phyloP scores from a whole-genome alignment of 2,888 invertebrate species.

The Drosophila seclusa region DNA sequence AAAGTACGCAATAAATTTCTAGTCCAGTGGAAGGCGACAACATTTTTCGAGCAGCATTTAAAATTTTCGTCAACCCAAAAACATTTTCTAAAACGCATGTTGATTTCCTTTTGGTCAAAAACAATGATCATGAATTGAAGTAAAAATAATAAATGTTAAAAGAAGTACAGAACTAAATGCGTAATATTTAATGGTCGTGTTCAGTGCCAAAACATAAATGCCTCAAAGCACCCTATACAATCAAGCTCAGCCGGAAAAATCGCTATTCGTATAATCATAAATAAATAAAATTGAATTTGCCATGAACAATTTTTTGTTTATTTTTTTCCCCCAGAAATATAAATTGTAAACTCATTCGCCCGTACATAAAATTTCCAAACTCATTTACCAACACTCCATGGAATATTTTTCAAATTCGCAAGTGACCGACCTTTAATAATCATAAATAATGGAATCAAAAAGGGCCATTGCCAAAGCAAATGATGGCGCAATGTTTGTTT shows the following conservation, averaged over 20 bases:
- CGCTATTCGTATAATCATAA: conserved; percentile 74
- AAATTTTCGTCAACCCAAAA: conserved; percentile 19
- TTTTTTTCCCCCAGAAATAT: conserved; percentile 55
- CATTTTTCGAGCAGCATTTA: conserved; percentile 42
- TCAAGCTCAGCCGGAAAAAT: conserved; percentile 46
- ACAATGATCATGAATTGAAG: neutral
- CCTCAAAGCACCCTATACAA: conserved; percentile 17
- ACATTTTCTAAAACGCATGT: conserved; percentile 4
- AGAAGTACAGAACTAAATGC: too few relatives aligned
- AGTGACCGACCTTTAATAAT: conserved; percentile 71
- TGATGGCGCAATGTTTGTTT: conserved; percentile 67
- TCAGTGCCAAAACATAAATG: conserved; percentile 12
- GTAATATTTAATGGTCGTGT: neutral
- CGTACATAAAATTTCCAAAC: conserved; percentile 74
- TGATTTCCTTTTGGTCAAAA: neutral
- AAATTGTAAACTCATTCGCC: conserved; percentile 80
- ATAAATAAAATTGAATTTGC: conserved; percentile 78
- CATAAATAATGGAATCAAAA: conserved; percentile 72
- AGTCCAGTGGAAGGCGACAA: conserved; percentile 50
- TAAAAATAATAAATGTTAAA: neutral
- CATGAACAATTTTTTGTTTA: conserved; percentile 51
- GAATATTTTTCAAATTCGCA: conserved; percentile 69
- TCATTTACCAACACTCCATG: conserved; percentile 72
- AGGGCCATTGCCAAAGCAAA: conserved; percentile 32
- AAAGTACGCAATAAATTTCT: conserved; percentile 74